phyloP scores from a whole-genome alignment of 2,797 vertebrate species.

The Sebastes melanostomus region DNA sequence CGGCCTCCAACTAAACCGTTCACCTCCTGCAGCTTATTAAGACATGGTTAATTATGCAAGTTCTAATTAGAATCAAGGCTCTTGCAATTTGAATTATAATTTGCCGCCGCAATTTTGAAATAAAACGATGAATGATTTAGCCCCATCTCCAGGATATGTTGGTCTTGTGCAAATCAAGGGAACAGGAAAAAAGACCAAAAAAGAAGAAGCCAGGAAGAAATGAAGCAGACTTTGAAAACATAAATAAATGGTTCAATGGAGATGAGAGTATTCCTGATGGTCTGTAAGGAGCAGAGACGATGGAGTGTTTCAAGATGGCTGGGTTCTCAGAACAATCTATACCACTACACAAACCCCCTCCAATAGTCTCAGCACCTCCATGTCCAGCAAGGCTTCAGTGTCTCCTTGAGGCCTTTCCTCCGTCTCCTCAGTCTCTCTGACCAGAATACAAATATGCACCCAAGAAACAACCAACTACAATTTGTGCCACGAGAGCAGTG shows the following conservation, averaged over 20 bases:
- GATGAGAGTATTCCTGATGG: neutral
- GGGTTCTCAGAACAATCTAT: neutral
- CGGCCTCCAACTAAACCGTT: neutral
- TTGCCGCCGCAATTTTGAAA: neutral
- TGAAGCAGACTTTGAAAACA: neutral
- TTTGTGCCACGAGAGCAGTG: neutral
- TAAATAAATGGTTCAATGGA: neutral
- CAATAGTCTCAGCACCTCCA: neutral
- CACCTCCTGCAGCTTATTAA: neutral
- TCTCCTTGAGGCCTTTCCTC: constrained; percentile 29
- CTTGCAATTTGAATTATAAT: too few relatives aligned
- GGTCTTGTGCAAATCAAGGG: neutral
- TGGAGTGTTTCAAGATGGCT: neutral
- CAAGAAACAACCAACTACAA: neutral
- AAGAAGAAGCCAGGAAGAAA: neutral
- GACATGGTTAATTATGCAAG: neutral
- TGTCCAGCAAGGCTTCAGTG: constrained; percentile 33
- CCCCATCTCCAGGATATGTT: neutral
- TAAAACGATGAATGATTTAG: neutral
- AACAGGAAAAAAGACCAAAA: neutral
- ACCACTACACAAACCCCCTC: neutral
- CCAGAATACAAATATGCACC: constrained; percentile 39
- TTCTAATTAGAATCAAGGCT: neutral
- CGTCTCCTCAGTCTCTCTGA: constrained; percentile 8
- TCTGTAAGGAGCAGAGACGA: neutral